Percentiles rank a stretch among this genome's conserved stretches.
phyloP scores from a whole-genome alignment of 1,140 invertebrate species.

The Ephestia elutella region DNA sequence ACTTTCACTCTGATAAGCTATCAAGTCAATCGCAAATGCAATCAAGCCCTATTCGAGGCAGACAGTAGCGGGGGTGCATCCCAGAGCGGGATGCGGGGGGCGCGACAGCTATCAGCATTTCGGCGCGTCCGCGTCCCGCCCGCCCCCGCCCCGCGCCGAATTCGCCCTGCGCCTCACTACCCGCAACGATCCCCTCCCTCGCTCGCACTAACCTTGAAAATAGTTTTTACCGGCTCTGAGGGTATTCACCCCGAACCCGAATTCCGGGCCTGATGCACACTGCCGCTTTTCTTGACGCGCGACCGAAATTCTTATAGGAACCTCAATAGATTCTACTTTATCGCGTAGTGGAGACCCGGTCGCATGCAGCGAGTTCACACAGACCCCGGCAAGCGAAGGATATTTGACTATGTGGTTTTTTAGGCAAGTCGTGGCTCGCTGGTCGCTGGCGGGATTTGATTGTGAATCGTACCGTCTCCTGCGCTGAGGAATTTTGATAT shows the following conservation, averaged over 20 bases:
- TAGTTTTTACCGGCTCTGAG: constrained; percentile 70
- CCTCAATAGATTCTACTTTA: constrained; percentile 16
- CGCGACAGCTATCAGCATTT: constrained; percentile 66
- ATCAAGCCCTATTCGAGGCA: constrained; percentile 15
- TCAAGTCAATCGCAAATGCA: constrained; percentile 18
- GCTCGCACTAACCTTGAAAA: constrained; percentile 69
- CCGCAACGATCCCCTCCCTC: constrained; percentile 62
- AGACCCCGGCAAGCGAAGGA: constrained; percentile 56
- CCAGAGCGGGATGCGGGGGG: constrained; percentile 29
- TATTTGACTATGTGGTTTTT: constrained; percentile 70
- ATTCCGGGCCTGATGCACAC: constrained; percentile 62
- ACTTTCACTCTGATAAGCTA: neutral
- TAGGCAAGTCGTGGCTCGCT: constrained; percentile 48
- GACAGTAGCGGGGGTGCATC: constrained; percentile 22
- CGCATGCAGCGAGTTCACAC: constrained; percentile 44
- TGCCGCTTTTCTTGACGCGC: constrained; percentile 38
- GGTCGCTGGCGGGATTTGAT: constrained; percentile 43
- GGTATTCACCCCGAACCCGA: constrained; percentile 73
- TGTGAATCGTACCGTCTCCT: constrained; percentile 37
- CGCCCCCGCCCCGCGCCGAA: constrained; percentile 50
- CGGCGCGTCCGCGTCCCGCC: constrained; percentile 54
- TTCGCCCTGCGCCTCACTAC: constrained; percentile 45
- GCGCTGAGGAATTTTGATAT: constrained; percentile 33
- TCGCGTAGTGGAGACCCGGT: constrained; percentile 23
- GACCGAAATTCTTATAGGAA: constrained; percentile 53